A percentile compares a stretch with the other conserved stretches of the same genome.
Conservation (phyloP, 2,888 invertebrate species). For the Eulithis testata region DNA sequence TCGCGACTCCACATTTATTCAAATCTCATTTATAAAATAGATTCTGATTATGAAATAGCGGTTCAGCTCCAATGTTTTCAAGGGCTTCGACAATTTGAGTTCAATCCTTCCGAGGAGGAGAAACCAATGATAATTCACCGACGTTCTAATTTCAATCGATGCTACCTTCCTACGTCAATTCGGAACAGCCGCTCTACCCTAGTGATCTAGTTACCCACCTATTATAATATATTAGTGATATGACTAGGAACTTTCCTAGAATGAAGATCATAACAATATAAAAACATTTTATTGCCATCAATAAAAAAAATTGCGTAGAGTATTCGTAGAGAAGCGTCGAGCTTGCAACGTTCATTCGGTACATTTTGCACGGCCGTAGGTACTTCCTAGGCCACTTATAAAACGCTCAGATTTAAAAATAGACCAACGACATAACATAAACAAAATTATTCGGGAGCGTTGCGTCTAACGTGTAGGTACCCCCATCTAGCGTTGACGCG, state of each 20-base stretch:
- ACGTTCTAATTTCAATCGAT: background rate
- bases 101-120: no score
- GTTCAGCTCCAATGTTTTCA: no score
- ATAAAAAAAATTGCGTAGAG: constrained; percentile 50
- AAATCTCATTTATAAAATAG: no score
- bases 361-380: constrained; percentile 60
- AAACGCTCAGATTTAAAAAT: constrained; percentile 78
- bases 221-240: constrained; percentile 25
- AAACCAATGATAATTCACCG: background rate
- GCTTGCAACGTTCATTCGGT: constrained; percentile 52
- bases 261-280: constrained; percentile 46
- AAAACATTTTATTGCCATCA: constrained; percentile 53
- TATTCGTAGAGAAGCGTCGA: constrained; percentile 54
- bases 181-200: constrained; percentile 5
- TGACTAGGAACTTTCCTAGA: constrained; percentile 50
- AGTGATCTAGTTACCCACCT: constrained; percentile 37
- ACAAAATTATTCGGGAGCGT: constrained; percentile 55
- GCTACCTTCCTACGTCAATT: background rate
- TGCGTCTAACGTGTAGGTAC: constrained; percentile 43
- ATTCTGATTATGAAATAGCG: no score
- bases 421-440: constrained; percentile 68
- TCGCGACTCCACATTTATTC: no score
- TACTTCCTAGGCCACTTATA: constrained; percentile 79
- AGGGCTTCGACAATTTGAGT: background rate
- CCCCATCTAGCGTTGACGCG: constrained; percentile 61